Evolutionary conservation across 2,113 vertebrate species (phyloP).

Genomic region (Chaetodon trifascialis): DNA sequence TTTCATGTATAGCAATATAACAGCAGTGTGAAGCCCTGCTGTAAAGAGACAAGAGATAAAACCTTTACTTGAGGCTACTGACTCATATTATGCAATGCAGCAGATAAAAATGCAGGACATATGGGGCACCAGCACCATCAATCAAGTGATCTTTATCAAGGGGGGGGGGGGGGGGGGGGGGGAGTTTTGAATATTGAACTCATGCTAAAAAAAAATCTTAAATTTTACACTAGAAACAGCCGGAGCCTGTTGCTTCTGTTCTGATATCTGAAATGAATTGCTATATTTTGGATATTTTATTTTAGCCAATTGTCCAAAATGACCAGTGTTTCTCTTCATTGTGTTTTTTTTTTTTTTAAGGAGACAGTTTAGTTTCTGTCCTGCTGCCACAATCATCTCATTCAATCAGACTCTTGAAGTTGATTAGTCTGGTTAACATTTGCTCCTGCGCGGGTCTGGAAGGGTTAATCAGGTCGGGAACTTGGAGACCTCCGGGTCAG

Average conservation of each 20-base stretch:
- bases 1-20: conserved; percentile 11
- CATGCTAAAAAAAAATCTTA: not conserved
- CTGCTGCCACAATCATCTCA: conserved; percentile 69
- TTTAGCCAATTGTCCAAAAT: not conserved
- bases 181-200: conserved; percentile 7
- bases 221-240: not conserved
- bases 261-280: not conserved
- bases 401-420: conserved; percentile 82
- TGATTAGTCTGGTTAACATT: conserved; percentile 89
- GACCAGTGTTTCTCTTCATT: not conserved
- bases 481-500: conserved; percentile 87
- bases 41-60: conserved; percentile 19
- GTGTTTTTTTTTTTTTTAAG: conserved; percentile 12
- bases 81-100: conserved; percentile 53
- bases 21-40: conserved; percentile 2
- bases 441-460: conserved; percentile 82
- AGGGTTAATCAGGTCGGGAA: conserved; percentile 92
- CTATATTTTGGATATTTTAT: not conserved
- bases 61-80: conserved; percentile 19
- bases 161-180: too few relatives aligned
- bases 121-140: conserved; percentile 37
- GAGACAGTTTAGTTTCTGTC: conserved; percentile 52
- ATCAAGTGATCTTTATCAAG: conserved; percentile 50
- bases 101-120: conserved; percentile 53
- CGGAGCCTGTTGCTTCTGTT: conserved; percentile 30